Evolutionary conservation across 37 sponge, comb jelly and placozoan genomes (phyloP), one percentile per base, ranked within the genome.

Genomic region (Crambe crambe): DNA sequence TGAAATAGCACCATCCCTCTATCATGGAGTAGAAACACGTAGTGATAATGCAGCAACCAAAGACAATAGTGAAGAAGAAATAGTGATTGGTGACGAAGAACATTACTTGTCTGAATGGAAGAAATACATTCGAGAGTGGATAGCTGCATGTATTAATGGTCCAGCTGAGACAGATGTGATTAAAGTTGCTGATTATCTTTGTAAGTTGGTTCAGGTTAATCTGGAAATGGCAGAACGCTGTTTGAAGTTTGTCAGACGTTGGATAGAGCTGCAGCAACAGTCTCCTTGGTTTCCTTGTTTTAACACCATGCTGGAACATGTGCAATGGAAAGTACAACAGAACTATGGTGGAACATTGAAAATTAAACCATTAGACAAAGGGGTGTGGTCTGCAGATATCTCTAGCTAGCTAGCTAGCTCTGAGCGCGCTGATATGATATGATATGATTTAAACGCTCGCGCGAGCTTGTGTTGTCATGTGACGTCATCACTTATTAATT

Each of bases 51-150:
- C 8, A 3, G n/a, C 12, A 8, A 35, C 43, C 2, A 27, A 2
- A 12, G 43, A 22, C 1, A 34, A 20, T 68, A 34, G 21, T 3
- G 43, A 70, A 18, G 71, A 20, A 70, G 43, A 70, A 22, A 35
- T 81, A 37, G 3, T 72, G 36, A 62, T 81, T 21, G 41, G 60
- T 37, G 67, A 70, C 38, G 73, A 72, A 36, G 66, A 40, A 9
- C 31, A 65, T 36, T 80, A 51, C 31, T 42, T 80, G 12, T 38
- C 42, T 10, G 43, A 67, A 20, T 39, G 76, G 25, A 56, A 74
- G 9, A 37, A 22, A 42, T 70, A 82, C 62, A 60, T 88, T 17
- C 23, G 29, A 18, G 77, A 71, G 27, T 88, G 89, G 89, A 31
- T 88, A 1, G 23, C 21, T 58, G 12, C 23, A 26, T 82, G 21